Evolutionary conservation across 2,113 vertebrate genomes (phyloP).

Genomic region (Gnathonemus longibarbis): DNA sequence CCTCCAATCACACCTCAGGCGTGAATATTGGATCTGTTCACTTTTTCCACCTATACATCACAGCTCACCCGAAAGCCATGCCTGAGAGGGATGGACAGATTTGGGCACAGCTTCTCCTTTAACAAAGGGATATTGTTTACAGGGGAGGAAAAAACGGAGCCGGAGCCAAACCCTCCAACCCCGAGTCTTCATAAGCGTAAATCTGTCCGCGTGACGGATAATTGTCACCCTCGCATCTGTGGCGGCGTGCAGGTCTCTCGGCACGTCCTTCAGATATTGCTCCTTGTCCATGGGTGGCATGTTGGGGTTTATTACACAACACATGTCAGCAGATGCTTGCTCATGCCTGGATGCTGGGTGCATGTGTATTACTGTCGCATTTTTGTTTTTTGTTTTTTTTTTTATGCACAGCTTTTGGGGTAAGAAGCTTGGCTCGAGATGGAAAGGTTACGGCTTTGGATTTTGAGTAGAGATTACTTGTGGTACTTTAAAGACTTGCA

Average conservation of each 20-base stretch:
- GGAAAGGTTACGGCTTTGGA: not conserved
- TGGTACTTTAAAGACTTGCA: not conserved
- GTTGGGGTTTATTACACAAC: not conserved
- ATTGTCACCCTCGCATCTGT: not conserved
- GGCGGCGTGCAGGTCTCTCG: not conserved
- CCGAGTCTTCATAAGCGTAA: not conserved
- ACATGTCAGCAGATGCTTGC: not conserved
- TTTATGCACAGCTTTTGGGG: not conserved
- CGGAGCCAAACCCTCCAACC: not conserved
- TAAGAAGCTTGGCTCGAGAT: not conserved
- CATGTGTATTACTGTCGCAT: not conserved
- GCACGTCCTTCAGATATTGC: not conserved
- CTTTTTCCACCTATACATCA: not conserved
- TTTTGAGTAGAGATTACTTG: not conserved
- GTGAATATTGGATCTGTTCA: not conserved
- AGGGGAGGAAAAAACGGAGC: not conserved
- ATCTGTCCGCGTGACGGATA: not conserved
- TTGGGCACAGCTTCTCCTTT: not conserved
- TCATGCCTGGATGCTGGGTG: not conserved
- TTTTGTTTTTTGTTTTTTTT: not conserved
- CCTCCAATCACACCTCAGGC: not conserved
- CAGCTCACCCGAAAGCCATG: not conserved
- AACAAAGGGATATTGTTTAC: slow-evolving; percentile 6
- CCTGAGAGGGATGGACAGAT: not conserved
- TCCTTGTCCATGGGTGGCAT: not conserved